Conservation (phyloP, 2,888 invertebrate species). For the Ellobium chinense region DNA sequence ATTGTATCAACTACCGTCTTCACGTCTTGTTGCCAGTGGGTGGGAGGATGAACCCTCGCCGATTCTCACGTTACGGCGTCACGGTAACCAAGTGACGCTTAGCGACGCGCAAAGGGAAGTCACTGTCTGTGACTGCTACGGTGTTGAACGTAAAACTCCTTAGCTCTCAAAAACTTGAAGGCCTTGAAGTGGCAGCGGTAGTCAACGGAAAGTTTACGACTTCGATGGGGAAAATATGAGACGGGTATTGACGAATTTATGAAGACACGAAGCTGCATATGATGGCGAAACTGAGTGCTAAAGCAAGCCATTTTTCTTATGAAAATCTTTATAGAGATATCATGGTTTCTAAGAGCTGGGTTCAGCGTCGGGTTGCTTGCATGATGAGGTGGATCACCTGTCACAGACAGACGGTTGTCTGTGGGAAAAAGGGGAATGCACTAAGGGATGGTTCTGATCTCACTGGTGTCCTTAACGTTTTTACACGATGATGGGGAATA, state of each 20-base stretch:
- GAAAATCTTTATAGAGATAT: no score
- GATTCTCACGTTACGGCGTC: constrained; percentile 31
- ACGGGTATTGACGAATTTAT: constrained; percentile 20
- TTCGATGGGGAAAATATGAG: constrained; percentile 22
- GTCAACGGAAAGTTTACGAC: neutral
- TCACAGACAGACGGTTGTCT: neutral
- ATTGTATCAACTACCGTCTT: neutral
- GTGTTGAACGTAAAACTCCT: neutral
- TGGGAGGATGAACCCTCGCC: constrained; percentile 23
- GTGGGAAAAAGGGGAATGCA: constrained; percentile 31
- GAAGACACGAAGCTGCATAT: neutral
- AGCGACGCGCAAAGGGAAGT: neutral
- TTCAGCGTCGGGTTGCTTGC: neutral
- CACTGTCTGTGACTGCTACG: neutral
- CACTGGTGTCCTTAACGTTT: no score
- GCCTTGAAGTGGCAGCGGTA: constrained; percentile 9
- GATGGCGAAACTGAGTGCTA: neutral
- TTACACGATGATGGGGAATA: no score
- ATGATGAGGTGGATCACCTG: constrained; percentile 15
- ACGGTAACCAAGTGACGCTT: neutral
- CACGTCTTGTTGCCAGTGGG: neutral
- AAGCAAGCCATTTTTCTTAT: neutral
- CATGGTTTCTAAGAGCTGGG: no score
- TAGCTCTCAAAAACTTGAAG: neutral
- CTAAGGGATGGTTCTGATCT: no score